Conservation (phyloP, 2,113 vertebrate genomes). For the Nesoenas mayeri region DNA sequence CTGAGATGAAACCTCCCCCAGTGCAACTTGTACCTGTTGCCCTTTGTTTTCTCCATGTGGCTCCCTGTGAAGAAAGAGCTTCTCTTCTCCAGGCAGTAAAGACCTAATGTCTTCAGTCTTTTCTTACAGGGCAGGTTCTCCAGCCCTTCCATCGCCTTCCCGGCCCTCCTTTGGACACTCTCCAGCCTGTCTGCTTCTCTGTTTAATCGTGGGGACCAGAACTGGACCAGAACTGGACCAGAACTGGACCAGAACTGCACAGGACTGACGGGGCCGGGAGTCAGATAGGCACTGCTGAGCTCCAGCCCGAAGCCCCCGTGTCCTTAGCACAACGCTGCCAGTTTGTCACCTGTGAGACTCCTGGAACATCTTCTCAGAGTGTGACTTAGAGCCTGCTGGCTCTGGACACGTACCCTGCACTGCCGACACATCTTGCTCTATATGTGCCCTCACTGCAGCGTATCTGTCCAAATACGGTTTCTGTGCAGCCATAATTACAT, state of each 20-base stretch:
- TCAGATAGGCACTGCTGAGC: not conserved
- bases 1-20: not conserved
- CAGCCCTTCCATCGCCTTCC: not conserved
- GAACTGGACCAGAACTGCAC: not conserved
- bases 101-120: not conserved
- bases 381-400: not conserved
- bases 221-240: not conserved
- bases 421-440: not conserved
- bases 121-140: not conserved
- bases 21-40: not conserved
- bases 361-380: not conserved
- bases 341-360: not conserved
- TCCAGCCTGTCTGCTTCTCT: not conserved
- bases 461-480: not conserved
- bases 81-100: not conserved
- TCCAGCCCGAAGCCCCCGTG: not conserved
- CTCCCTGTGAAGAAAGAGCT: not conserved
- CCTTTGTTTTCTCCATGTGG: not conserved
- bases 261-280: not conserved
- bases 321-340: not conserved
- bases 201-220: not conserved
- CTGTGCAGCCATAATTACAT: not conserved
- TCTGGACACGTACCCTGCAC: not conserved
- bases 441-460: rapidly evolving
- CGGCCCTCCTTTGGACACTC: not conserved